Conservation (phyloP, 2,113 vertebrate species). For the Murina feae region DNA sequence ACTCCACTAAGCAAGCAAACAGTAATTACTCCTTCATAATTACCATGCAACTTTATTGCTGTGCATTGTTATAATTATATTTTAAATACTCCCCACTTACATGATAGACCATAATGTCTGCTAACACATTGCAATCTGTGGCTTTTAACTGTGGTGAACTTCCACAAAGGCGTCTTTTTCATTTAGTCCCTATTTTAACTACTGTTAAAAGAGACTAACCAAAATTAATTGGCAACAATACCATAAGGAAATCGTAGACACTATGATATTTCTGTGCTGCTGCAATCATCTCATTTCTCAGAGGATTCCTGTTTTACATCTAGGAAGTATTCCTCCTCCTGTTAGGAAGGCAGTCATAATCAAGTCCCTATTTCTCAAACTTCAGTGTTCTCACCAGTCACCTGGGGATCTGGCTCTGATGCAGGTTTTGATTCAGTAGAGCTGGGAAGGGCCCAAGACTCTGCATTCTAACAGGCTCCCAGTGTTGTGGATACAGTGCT, state of each 20-base stretch:
- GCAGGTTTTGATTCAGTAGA: background rate
- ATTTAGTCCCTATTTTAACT: conserved; percentile 62
- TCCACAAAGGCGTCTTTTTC: conserved; percentile 43
- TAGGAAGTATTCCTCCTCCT: background rate
- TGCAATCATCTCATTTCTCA: conserved; percentile 42
- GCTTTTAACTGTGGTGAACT: conserved; percentile 20
- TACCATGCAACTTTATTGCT: conserved; percentile 55
- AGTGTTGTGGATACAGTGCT: background rate
- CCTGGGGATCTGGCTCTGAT: background rate
- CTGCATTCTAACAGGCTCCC: background rate
- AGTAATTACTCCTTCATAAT: conserved; percentile 70
- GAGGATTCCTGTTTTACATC: background rate
- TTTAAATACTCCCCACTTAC: conserved; percentile 66
- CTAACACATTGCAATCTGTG: conserved; percentile 43
- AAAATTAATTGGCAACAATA: conserved; percentile 63
- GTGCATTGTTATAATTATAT: conserved; percentile 68
- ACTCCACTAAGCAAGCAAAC: conserved; percentile 22
- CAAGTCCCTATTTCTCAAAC: background rate
- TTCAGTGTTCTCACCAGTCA: background rate
- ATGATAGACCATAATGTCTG: conserved; percentile 63
- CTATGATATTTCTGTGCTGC: conserved; percentile 31
- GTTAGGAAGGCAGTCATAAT: background rate
- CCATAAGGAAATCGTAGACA: conserved; percentile 34
- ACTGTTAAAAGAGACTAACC: conserved; percentile 50
- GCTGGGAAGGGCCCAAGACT: background rate